Evolutionary conservation across 2,888 invertebrate species (phyloP).

Genomic region (Conops quadrifasciatus): DNA sequence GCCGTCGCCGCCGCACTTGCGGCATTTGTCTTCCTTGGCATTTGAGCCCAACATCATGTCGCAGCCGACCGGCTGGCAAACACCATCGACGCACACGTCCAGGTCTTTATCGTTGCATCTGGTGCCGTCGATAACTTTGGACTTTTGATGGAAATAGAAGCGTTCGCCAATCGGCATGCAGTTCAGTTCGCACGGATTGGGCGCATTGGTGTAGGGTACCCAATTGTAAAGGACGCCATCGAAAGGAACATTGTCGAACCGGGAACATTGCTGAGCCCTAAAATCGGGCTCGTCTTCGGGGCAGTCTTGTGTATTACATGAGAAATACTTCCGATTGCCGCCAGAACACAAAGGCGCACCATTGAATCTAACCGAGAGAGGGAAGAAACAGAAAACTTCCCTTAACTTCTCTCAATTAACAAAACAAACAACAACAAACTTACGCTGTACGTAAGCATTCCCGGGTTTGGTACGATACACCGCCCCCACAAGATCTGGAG

Average conservation of each 20-base stretch:
- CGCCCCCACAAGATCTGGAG: constrained; percentile 92
- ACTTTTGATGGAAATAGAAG: constrained; percentile 88
- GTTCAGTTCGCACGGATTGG: constrained; percentile 92
- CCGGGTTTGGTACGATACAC: constrained; percentile 86
- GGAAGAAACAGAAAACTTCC: constrained; percentile 14
- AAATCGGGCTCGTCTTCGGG: constrained; percentile 81
- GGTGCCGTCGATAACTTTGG: constrained; percentile 85
- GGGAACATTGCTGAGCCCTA: constrained; percentile 87
- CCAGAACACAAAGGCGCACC: constrained; percentile 76
- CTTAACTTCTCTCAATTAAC: background rate
- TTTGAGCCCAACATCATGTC: constrained; percentile 92
- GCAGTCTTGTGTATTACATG: constrained; percentile 92
- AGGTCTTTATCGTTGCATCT: constrained; percentile 81
- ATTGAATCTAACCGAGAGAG: constrained; percentile 67
- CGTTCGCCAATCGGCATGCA: constrained; percentile 92
- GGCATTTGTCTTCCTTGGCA: constrained; percentile 87
- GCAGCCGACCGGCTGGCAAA: constrained; percentile 93
- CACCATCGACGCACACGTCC: constrained; percentile 94
- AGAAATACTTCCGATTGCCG: constrained; percentile 83
- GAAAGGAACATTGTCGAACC: constrained; percentile 82
- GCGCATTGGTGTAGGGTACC: constrained; percentile 87
- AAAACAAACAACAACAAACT: constrained; percentile 43
- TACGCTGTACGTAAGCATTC: constrained; percentile 75
- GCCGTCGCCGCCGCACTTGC: constrained; percentile 92
- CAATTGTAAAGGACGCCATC: constrained; percentile 85